phyloP scores from a whole-genome alignment of 2,888 invertebrate species.

The Clepsis dumicolana region DNA sequence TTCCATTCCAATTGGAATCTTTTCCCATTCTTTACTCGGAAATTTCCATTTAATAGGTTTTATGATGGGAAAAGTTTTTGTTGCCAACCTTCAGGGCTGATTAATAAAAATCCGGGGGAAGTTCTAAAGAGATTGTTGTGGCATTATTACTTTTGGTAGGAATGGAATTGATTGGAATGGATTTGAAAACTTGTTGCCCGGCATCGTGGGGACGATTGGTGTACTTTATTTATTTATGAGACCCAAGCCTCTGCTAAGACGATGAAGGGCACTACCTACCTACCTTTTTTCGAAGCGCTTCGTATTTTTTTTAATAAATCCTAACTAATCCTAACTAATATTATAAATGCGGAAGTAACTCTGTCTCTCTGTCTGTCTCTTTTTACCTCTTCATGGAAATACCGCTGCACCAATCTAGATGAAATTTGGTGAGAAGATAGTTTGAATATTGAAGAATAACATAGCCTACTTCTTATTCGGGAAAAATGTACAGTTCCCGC shows the following conservation, averaged over 20 bases:
- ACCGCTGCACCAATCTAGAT: too few relatives aligned
- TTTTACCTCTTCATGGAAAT: too few relatives aligned
- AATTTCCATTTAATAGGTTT: slow-evolving; percentile 38
- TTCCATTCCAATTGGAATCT: slow-evolving; percentile 28
- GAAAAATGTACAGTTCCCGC: too few relatives aligned
- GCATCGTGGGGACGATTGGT: not conserved
- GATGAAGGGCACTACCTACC: too few relatives aligned
- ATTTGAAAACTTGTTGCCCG: slow-evolving; percentile 3
- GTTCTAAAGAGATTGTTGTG: slow-evolving; percentile 36
- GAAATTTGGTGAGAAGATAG: too few relatives aligned
- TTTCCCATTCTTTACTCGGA: slow-evolving; percentile 30
- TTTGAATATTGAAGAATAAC: too few relatives aligned
- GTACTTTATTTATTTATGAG: not conserved
- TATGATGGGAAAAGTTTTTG: slow-evolving; percentile 40
- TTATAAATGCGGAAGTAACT: too few relatives aligned
- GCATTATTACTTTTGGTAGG: slow-evolving; percentile 25
- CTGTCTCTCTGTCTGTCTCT: too few relatives aligned
- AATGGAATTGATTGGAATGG: slow-evolving; percentile 22
- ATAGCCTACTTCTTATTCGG: too few relatives aligned
- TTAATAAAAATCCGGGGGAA: slow-evolving; percentile 38
- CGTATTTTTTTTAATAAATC: too few relatives aligned
- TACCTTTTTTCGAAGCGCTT: too few relatives aligned
- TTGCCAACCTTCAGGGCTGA: slow-evolving; percentile 32
- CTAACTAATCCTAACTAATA: too few relatives aligned
- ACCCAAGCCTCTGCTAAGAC: not conserved